These are phyloP conservation scores for Scolopax rusticola DNA, from an alignment of 2,797 vertebrate genomes.

Conservation along the genomic window DNA sequence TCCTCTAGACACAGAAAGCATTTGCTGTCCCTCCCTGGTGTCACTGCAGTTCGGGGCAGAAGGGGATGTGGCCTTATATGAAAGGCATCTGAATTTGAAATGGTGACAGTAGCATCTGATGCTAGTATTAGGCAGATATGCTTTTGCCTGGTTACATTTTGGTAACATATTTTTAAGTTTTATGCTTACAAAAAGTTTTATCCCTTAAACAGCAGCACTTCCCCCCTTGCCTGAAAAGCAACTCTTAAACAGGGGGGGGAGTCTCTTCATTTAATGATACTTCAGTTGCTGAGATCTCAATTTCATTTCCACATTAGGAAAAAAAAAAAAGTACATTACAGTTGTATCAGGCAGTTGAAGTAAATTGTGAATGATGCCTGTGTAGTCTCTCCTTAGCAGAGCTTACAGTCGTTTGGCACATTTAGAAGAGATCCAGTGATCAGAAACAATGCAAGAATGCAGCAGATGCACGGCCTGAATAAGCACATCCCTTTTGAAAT, in stretches of 20 bases:
- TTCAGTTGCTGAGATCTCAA: not conserved
- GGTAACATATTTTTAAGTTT: not conserved
- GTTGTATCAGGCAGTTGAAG: not conserved
- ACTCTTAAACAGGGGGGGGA: not conserved
- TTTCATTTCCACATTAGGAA: not conserved
- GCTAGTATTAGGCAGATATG: not conserved
- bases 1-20: not conserved
- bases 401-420: not conserved
- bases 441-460: not conserved
- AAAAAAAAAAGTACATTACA: not conserved
- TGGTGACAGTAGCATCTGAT: rapidly evolving
- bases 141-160: not conserved
- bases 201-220: not conserved
- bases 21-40: not conserved
- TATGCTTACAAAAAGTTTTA: not conserved
- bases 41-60: not conserved
- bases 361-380: not conserved
- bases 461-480: not conserved
- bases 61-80: not conserved
- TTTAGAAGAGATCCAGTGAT: not conserved
- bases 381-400: rapidly evolving
- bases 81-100: not conserved
- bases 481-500: not conserved
- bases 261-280: not conserved
- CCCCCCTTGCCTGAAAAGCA: not conserved